Base-by-base conservation (phyloP, 2,888 invertebrate genomes). In the Octonoba sinensis region DNA sequence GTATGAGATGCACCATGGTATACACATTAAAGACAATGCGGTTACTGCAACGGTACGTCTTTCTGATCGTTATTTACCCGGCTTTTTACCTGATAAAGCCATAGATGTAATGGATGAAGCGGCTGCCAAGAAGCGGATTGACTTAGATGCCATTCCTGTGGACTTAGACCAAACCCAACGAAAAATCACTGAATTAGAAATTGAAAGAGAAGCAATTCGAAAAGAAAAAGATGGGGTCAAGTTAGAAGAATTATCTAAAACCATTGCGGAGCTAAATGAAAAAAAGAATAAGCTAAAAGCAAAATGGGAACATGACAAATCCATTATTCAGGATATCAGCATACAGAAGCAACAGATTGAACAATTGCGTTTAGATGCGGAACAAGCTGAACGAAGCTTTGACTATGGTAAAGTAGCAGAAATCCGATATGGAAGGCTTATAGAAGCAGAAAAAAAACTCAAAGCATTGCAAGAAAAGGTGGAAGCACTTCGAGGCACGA, bases 101-200 rank as follows among this genome's bases (percentile, higher is more conserved):
- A 86, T 86, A 47, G 87, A 87, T 66, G n/a, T 87, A 3, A 78
- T 86, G 0, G 86, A 86, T 75, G 86, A 86, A 72, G 86, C 86
- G 15, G 75, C 75, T 22, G 24, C 71, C 24, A n/a, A 22, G 11
- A 16, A 64, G 3, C 64, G 54, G 3, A 70, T 79, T 3, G 44
- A 71, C 51, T 56, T 62, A 15, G 59, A 44, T n/a, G 4, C 11
- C 44, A 13, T n/a, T 13, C 62, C 62, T 13, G 16, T n/a, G n/a
- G 8, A 4, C 3, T 8, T 62, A 16, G 36, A 62, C n/a, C 3
- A 15, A 15, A 12, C 16, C 8, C 20, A 62, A 13, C 4, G 44
- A 15, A 11, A 62, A 6, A 12, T 62, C 16, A n/a, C 18, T 6
- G 27, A 13, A 3, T 24, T 62, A 13, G 44, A n/a, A 15, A 11